Conservation (phyloP, 2,797 vertebrate species). For the Tragelaphus eurycerus region DNA sequence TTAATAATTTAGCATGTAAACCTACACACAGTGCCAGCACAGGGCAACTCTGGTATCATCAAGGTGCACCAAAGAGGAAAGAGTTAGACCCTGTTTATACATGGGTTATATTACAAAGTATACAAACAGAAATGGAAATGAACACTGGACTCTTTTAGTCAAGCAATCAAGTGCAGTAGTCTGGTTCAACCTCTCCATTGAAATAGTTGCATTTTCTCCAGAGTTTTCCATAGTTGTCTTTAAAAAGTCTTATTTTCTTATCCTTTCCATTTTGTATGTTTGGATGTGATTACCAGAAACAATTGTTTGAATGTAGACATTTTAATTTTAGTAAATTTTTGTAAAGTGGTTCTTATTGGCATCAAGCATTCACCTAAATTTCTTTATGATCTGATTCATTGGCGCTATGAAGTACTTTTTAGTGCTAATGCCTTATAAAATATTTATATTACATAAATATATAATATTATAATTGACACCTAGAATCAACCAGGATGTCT, state of each 20-base stretch:
- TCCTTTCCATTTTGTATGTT: neutral
- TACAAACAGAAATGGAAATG: neutral
- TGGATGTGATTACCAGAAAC: neutral
- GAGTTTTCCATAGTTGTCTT: neutral
- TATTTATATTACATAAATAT: neutral
- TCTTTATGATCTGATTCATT: neutral
- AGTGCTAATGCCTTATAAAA: neutral
- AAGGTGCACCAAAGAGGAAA: neutral
- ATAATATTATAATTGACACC: neutral
- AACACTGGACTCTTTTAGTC: neutral
- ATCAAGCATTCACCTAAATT: neutral
- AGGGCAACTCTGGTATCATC: neutral
- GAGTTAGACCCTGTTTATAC: neutral
- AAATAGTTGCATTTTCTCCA: neutral
- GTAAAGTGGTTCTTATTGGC: neutral
- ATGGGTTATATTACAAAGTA: neutral
- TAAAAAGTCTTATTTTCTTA: neutral
- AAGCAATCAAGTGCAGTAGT: neutral
- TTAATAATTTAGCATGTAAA: neutral
- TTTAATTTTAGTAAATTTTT: conserved; percentile 1
- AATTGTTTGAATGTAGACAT: neutral
- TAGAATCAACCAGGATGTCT: neutral
- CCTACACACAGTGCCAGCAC: neutral
- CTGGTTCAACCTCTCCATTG: neutral
- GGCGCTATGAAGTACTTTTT: neutral